These are phyloP conservation scores for Diplosoma virens DNA, from an alignment of 23 tunicate genomes.

Conservation along the genomic window DNA sequence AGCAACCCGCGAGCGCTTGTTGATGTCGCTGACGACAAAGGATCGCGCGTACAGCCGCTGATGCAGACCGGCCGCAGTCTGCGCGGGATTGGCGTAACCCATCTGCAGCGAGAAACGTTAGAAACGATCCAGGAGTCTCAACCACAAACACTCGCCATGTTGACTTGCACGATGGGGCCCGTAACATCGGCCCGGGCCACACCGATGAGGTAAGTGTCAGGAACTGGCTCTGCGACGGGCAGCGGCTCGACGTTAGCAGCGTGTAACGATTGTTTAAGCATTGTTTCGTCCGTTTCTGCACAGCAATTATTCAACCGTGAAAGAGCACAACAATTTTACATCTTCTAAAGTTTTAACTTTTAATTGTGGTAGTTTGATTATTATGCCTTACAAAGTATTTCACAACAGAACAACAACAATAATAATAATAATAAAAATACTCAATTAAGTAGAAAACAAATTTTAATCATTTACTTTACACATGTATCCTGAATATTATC, in stretches of 20 bases:
- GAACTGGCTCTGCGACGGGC: slow-evolving; percentile 57
- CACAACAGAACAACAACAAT: too few species aligned
- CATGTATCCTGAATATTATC: too few species aligned
- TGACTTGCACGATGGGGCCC: slow-evolving; percentile 87
- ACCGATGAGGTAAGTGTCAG: slow-evolving; percentile 60
- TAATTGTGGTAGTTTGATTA: too few species aligned
- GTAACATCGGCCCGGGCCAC: slow-evolving; percentile 90
- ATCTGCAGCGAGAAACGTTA: slow-evolving; percentile 43
- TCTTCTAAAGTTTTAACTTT: too few species aligned
- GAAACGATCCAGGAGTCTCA: background rate
- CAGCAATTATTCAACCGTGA: too few species aligned
- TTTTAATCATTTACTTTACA: too few species aligned
- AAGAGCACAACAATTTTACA: too few species aligned
- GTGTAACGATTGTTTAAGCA: background rate
- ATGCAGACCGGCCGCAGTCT: slow-evolving; percentile 86
- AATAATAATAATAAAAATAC: too few species aligned
- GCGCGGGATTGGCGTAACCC: slow-evolving; percentile 97
- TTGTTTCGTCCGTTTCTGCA: background rate
- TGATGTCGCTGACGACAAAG: slow-evolving; percentile 65
- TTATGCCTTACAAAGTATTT: too few species aligned
- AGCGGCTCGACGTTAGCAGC: slow-evolving; percentile 7
- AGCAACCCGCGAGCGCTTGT: slow-evolving; percentile 46
- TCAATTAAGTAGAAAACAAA: too few species aligned
- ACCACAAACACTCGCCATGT: slow-evolving; percentile 53
- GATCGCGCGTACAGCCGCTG: slow-evolving; percentile 79